These are phyloP conservation scores for Stomorhina lunata DNA, from an alignment of 2,888 invertebrate species.

Conservation along the genomic window DNA sequence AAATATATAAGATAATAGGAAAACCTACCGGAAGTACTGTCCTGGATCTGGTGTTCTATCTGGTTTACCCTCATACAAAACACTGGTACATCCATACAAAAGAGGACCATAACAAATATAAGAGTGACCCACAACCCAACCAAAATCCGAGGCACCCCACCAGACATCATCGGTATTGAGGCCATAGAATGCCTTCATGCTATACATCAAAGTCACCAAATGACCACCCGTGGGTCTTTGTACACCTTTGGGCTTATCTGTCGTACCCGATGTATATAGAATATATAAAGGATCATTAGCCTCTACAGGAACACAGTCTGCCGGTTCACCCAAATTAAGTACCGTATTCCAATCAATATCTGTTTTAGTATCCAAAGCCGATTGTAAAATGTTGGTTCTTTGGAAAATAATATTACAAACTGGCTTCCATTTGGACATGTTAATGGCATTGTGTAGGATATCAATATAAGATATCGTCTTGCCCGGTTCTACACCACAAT, in stretches of 20 bases:
- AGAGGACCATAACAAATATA: constrained; percentile 96
- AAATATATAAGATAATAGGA: neutral
- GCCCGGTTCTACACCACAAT: constrained; percentile 94
- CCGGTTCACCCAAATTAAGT: constrained; percentile 83
- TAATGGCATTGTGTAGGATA: constrained; percentile 83
- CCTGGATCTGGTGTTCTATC: constrained; percentile 96
- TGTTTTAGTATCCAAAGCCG: constrained; percentile 83
- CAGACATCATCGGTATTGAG: constrained; percentile 91
- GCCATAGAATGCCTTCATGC: constrained; percentile 91
- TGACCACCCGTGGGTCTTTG: constrained; percentile 94
- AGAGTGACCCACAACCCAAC: constrained; percentile 97
- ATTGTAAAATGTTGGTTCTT: constrained; percentile 84
- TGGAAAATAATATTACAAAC: constrained; percentile 91
- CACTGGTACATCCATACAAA: constrained; percentile 87
- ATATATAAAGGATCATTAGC: constrained; percentile 95
- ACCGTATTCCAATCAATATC: constrained; percentile 91
- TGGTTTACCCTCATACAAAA: constrained; percentile 96
- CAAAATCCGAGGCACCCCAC: constrained; percentile 87
- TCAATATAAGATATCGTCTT: constrained; percentile 84
- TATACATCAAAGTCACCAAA: constrained; percentile 91
- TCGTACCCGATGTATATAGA: constrained; percentile 95
- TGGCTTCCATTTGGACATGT: constrained; percentile 87
- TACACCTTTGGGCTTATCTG: constrained; percentile 88
- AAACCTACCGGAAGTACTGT: constrained; percentile 89
- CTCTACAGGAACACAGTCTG: constrained; percentile 91